Evolutionary conservation across 2,113 vertebrate genomes (phyloP), one percentile per base, ranked within the genome.

Genomic region (Protomyctophum bolini): DNA sequence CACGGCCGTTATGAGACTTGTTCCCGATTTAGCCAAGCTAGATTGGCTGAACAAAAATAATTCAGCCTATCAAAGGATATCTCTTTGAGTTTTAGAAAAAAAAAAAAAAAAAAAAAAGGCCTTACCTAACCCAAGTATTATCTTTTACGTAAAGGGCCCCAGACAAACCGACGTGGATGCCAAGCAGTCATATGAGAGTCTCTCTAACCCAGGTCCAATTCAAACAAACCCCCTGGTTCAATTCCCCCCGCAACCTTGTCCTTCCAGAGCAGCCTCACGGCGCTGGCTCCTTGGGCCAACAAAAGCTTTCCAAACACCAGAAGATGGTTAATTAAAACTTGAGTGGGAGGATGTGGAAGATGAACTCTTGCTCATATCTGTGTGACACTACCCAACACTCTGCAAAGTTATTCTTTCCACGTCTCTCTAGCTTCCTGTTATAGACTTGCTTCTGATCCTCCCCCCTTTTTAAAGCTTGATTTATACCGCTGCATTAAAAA

Each of bases 181-280:
- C 86, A 79, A 86, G 70, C 83, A 3, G 79, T 86, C 71, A 83
- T 83, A 79, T 74, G 82, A 86, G 83, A 83, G 63, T 58, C 28
- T 21, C 21, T 21, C 21, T 10, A 8, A 4, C 9, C 66, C 10
- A 12, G 29, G 45, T 86, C 88, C 91, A 92, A 90, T 64, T 80
- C 79, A 87, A 91, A 90, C 74, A 91, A 87, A 86, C 21, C 78
- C 56, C n/a, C 7, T 66, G 72, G 72, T 79, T 86, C 71, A 75
- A 10, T 72, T 83, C 65, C 65, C 75, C 73, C 33, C 3, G 33
- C 21, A 21, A n/a, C 83, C 54, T 48, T 62, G 63, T 60, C 70
- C 58, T 73, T 85, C 71, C 50, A 68, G 75, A 51, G 63, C 82
- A 84, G 76, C 83, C 73, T 64, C 72, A 69, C 78, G 88, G 73